These are phyloP conservation scores for Cacoxenus indagator DNA, from an alignment of 2,888 invertebrate genomes.

Conservation along the genomic window DNA sequence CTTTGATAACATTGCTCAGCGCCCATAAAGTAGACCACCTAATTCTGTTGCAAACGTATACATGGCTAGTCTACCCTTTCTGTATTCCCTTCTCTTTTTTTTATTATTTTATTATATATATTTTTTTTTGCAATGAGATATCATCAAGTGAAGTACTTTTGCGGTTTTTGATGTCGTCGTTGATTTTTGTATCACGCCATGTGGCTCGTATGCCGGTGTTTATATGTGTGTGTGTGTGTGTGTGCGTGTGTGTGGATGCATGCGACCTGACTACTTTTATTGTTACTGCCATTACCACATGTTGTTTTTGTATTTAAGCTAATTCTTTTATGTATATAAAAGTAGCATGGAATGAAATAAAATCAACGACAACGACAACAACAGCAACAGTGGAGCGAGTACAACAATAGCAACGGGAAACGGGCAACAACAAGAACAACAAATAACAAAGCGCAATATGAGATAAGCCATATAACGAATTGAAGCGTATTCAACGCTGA, in stretches of 20 bases:
- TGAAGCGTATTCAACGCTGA: slow-evolving; percentile 62
- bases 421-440: slow-evolving; percentile 34
- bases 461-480: slow-evolving; percentile 62
- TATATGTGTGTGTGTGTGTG: slow-evolving; percentile 34
- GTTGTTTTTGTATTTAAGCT: slow-evolving; percentile 63
- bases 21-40: slow-evolving; percentile 38
- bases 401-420: slow-evolving; percentile 34
- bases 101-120: background rate
- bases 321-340: slow-evolving; percentile 58
- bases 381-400: background rate
- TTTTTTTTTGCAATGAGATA: slow-evolving; percentile 39
- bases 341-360: slow-evolving; percentile 40
- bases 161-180: slow-evolving; percentile 45
- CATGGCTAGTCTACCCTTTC: no score
- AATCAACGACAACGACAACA: slow-evolving; percentile 34
- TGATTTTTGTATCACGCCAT: background rate
- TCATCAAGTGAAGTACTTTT: slow-evolving; percentile 61
- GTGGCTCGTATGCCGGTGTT: slow-evolving; percentile 22
- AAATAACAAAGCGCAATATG: slow-evolving; percentile 33
- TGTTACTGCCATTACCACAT: slow-evolving; percentile 61
- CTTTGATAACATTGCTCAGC: slow-evolving; percentile 59
- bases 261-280: no score
- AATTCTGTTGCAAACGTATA: no score
- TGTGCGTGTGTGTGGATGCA: slow-evolving; percentile 41
- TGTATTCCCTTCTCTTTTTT: slow-evolving; percentile 33